Percentiles rank a stretch among this genome's conserved stretches.
Conservation (phyloP, 2,797 vertebrate species). For the Propithecus deckenii region DNA sequence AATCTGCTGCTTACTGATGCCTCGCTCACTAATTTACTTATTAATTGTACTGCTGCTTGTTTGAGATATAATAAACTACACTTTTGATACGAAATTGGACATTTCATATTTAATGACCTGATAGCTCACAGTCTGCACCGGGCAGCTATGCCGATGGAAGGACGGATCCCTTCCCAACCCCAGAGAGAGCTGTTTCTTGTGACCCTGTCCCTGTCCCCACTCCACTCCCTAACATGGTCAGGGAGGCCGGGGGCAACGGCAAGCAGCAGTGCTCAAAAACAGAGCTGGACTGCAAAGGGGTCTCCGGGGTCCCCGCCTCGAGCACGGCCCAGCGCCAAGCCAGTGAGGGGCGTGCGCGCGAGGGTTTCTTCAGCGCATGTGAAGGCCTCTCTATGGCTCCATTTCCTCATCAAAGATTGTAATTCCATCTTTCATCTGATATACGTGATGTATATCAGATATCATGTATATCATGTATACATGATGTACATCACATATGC, state of each 20-base stretch:
- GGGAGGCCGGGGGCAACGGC: accelerated
- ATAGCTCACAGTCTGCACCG: background rate
- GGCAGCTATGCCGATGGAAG: background rate
- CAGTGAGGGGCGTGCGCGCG: background rate
- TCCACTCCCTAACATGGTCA: background rate
- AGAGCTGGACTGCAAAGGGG: background rate
- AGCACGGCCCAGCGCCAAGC: background rate
- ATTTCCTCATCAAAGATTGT: background rate
- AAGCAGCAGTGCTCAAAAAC: background rate
- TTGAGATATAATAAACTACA: too few species aligned
- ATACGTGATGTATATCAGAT: too few species aligned
- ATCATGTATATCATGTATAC: too few species aligned
- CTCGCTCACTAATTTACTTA: background rate
- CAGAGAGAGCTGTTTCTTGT: too few species aligned
- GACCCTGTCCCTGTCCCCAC: accelerated
- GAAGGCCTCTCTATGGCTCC: background rate
- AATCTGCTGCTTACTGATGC: background rate
- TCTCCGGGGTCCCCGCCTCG: accelerated
- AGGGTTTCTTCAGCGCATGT: accelerated
- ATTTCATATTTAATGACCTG: too few species aligned
- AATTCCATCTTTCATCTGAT: background rate
- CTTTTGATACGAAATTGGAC: too few species aligned
- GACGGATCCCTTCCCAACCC: background rate
- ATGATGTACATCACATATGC: too few species aligned
- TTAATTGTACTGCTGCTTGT: too few species aligned